Evolutionary conservation across 37 sponge, comb jelly and placozoan genomes (phyloP), one percentile per base, ranked within the genome.

Genomic region (Axinella damicornis): DNA sequence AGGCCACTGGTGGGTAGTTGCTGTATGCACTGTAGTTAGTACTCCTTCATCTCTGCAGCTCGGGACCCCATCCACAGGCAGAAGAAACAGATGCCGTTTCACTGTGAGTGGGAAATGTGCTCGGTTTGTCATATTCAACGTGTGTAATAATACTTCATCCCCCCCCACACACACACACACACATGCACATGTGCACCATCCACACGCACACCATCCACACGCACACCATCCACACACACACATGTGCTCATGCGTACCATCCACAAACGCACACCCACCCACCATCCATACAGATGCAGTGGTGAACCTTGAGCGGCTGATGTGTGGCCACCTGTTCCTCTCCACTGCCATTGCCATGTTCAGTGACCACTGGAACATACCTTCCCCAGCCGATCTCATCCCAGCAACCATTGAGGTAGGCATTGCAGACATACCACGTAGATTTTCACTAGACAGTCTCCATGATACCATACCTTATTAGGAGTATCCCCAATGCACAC

Each of bases 301-400:
- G 67, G 31, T 46, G 19, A 80, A 75, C 27, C 32, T 87, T 18
- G 82, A 80, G 59, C 82, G 88, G 22, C 74, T 87, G 82, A 60
- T 80, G 55, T 62, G 64, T 55, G 88, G 88, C 72, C 82, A 76
- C 34, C 30, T 87, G 25, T 58, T 53, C 53, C 74, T 87, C 21
- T 73, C 88, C 33, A 52, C 82, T 21, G 60, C 58, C 16, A 52
- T 81, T 58, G 33, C 58, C n/a, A 74, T 79, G 75, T 74, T 87
- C 60, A 59, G 67, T 37, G 28, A 87, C 2, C 54, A 58, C 4
- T 20, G 30, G 16, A 74, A 73, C 25, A 35, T 63, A 19, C 46
- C 67, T 14, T 52, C 40, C 22, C 65, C 60, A 58, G 46, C 25
- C 17, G 34, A 5, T 32, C 17, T 80, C 36, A 46, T 33, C 22